Conservation (phyloP, 2,113 vertebrate genomes). For the Ciconia boyciana region DNA sequence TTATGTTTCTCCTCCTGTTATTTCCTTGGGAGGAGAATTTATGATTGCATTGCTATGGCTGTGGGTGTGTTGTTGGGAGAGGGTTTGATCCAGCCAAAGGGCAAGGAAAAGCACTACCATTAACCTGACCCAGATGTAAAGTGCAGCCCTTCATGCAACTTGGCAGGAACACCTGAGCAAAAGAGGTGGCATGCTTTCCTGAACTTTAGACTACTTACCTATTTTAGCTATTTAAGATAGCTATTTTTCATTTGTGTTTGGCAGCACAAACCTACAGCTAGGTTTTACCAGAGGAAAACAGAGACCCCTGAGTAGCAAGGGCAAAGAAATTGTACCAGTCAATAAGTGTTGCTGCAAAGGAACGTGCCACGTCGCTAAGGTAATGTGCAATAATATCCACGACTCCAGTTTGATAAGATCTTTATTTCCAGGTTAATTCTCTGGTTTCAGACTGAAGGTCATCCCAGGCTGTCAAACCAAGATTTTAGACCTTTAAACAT, state of each 20-base stretch:
- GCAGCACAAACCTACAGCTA: neutral
- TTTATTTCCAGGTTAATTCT: neutral
- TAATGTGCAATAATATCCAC: neutral
- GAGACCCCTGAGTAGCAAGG: neutral
- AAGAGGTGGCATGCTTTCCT: neutral
- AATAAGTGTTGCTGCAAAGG: neutral
- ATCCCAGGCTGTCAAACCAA: neutral
- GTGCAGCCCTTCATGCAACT: neutral
- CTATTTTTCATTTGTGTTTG: neutral
- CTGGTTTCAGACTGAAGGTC: neutral
- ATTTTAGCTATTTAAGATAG: neutral
- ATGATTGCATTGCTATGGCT: neutral
- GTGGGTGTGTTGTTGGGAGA: neutral
- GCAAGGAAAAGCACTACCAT: neutral
- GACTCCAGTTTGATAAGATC: neutral
- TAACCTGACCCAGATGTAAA: neutral
- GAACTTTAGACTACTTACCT: neutral
- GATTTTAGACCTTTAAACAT: neutral
- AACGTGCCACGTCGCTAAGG: neutral
- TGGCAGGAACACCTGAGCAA: neutral
- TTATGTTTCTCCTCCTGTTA: neutral
- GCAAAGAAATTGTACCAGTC: neutral
- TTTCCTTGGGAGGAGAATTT: neutral
- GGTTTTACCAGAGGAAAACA: neutral
- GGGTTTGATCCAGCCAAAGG: neutral